Conservation (phyloP, 2,113 vertebrate species). For the Lophura nycthemera region DNA sequence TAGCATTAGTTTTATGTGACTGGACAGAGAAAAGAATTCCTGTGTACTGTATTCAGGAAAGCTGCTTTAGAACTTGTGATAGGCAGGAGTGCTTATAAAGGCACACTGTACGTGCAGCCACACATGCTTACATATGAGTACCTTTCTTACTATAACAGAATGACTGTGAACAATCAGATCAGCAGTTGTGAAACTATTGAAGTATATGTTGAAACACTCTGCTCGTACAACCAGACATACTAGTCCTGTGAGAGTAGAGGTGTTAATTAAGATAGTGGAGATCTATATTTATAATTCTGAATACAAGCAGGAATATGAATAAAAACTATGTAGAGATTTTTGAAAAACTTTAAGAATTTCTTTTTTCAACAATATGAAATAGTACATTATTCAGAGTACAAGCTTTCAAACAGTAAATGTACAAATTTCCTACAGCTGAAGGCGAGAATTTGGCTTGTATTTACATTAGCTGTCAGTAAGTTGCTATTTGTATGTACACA, state of each 20-base stretch:
- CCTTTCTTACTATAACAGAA: not conserved
- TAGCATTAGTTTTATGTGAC: accelerated
- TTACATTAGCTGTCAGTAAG: not conserved
- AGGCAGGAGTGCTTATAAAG: not conserved
- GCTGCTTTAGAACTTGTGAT: not conserved
- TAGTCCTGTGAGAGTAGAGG: not conserved
- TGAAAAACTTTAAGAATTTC: accelerated
- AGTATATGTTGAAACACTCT: not conserved
- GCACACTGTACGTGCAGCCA: not conserved
- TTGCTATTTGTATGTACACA: not conserved
- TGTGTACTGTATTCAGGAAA: not conserved
- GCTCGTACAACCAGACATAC: not conserved
- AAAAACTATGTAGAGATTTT: not conserved
- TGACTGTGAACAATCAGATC: not conserved
- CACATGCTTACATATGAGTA: not conserved
- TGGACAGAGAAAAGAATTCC: not conserved
- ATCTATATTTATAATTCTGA: not conserved
- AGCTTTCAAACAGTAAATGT: not conserved
- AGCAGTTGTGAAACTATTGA: not conserved
- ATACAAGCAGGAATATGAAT: not conserved
- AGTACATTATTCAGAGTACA: not conserved
- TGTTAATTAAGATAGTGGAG: not conserved
- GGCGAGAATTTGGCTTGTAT: not conserved
- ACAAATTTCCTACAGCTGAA: not conserved
- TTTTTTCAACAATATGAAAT: not conserved